Percentiles rank a stretch among this genome's conserved stretches.
Conservation (phyloP, 2,888 invertebrate species). For the Itoplectis maculator region DNA sequence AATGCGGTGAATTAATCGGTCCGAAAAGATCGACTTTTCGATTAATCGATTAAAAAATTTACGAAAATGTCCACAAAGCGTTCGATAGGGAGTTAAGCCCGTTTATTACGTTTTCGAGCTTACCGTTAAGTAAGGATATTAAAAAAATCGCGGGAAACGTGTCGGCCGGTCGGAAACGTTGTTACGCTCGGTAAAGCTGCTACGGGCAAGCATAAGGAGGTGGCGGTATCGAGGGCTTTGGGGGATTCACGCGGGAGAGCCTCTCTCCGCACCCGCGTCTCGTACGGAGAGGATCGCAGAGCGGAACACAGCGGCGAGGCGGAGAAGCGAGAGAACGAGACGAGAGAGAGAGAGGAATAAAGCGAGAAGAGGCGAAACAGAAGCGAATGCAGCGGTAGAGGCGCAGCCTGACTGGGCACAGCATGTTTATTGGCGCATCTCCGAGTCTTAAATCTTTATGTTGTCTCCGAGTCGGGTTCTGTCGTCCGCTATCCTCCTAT, state of each 20-base stretch:
- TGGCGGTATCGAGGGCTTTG: not conserved
- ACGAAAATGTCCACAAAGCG: not conserved
- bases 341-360: slow-evolving; percentile 22
- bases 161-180: slow-evolving; percentile 37
- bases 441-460: slow-evolving; percentile 84
- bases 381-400: slow-evolving; percentile 72
- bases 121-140: not conserved
- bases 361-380: slow-evolving; percentile 66
- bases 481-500: slow-evolving; percentile 71
- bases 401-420: slow-evolving; percentile 81
- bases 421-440: slow-evolving; percentile 85
- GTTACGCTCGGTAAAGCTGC: slow-evolving; percentile 51
- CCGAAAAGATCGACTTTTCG: too few relatives aligned
- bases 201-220: slow-evolving; percentile 29
- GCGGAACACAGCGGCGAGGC: slow-evolving; percentile 79
- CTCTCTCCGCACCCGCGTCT: not conserved
- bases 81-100: not conserved
- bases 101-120: not conserved
- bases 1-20: too few relatives aligned
- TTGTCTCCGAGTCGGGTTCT: slow-evolving; percentile 83
- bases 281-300: slow-evolving; percentile 2
- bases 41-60: too few relatives aligned
- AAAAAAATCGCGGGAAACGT: slow-evolving; percentile 9
- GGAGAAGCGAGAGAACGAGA: slow-evolving; percentile 47
- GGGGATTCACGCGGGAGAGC: slow-evolving; percentile 25